Percentiles rank a stretch among this genome's conserved stretches.
These are phyloP conservation scores for Caenorhabditis tropicalis DNA, from an alignment of 1,140 invertebrate genomes.

Conservation along the genomic window DNA sequence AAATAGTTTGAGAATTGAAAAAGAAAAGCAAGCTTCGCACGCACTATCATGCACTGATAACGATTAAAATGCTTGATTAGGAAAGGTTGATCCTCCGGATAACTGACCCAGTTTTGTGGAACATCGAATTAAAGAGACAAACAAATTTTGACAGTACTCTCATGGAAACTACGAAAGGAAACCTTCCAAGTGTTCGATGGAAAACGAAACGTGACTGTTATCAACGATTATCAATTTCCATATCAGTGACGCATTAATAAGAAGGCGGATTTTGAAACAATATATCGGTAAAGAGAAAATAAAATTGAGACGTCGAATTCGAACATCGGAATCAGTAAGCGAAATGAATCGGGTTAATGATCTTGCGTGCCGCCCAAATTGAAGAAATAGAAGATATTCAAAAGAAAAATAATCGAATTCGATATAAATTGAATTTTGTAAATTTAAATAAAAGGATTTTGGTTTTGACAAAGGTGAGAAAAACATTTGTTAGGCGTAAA, in stretches of 20 bases:
- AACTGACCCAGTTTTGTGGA: slow-evolving; percentile 28
- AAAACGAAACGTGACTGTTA: slow-evolving; percentile 17
- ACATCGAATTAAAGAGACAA: slow-evolving; percentile 20
- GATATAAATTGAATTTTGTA: not conserved
- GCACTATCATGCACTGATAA: slow-evolving; percentile 30
- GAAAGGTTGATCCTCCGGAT: not conserved
- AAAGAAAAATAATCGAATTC: slow-evolving; percentile 8
- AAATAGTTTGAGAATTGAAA: not conserved
- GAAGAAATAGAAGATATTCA: not conserved
- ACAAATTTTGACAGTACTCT: not conserved
- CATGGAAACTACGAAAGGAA: not conserved
- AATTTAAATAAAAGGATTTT: not conserved
- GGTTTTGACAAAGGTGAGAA: not conserved
- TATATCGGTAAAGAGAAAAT: slow-evolving; percentile 20
- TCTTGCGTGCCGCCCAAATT: not conserved
- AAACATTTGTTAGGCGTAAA: too few species aligned
- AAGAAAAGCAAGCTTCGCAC: slow-evolving; percentile 38
- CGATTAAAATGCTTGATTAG: slow-evolving; percentile 15
- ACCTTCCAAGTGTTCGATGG: not conserved
- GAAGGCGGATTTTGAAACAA: not conserved
- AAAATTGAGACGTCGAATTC: not conserved
- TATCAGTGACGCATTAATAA: slow-evolving; percentile 42
- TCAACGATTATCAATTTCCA: not conserved
- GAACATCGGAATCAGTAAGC: slow-evolving; percentile 31
- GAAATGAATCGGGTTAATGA: slow-evolving; percentile 39